Evolutionary conservation across 2,797 vertebrate species (phyloP).

Genomic region (Siniperca undulata): DNA sequence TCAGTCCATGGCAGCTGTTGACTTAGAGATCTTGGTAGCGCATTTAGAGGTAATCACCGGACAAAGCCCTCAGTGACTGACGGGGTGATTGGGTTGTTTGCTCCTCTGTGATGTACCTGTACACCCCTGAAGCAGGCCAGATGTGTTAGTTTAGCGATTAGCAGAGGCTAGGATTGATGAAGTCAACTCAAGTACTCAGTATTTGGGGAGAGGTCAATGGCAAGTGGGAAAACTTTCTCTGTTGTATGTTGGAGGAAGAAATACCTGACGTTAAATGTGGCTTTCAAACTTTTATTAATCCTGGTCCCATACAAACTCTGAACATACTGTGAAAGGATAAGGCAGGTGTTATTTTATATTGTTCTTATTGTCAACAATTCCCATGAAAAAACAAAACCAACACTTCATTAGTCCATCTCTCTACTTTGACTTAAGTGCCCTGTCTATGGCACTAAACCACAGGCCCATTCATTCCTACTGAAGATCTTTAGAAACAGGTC

Average conservation of each 20-base stretch:
- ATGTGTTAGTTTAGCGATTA: constrained; percentile 68
- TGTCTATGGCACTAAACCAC: neutral
- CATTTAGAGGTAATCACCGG: constrained; percentile 53
- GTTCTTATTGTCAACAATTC: neutral
- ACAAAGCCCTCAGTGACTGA: constrained; percentile 57
- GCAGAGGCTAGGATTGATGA: constrained; percentile 25
- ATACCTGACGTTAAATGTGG: constrained; percentile 12
- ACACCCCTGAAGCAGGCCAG: constrained; percentile 28
- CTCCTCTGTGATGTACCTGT: constrained; percentile 41
- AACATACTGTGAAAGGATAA: neutral
- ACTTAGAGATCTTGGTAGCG: constrained; percentile 51
- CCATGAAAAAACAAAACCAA: neutral
- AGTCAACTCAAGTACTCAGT: constrained; percentile 15
- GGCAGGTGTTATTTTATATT: neutral
- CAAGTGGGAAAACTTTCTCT: constrained; percentile 25
- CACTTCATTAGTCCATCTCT: neutral
- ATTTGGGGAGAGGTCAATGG: constrained; percentile 1
- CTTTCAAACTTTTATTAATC: constrained; percentile 1
- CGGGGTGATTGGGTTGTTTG: constrained; percentile 54
- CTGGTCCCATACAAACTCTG: neutral
- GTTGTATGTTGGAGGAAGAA: neutral
- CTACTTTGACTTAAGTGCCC: neutral
- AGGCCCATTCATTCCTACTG: neutral
- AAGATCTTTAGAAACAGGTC: neutral
- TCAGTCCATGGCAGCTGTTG: constrained; percentile 64